Evolutionary conservation across 2,797 vertebrate species (phyloP).

Genomic region (Sebastes minor): DNA sequence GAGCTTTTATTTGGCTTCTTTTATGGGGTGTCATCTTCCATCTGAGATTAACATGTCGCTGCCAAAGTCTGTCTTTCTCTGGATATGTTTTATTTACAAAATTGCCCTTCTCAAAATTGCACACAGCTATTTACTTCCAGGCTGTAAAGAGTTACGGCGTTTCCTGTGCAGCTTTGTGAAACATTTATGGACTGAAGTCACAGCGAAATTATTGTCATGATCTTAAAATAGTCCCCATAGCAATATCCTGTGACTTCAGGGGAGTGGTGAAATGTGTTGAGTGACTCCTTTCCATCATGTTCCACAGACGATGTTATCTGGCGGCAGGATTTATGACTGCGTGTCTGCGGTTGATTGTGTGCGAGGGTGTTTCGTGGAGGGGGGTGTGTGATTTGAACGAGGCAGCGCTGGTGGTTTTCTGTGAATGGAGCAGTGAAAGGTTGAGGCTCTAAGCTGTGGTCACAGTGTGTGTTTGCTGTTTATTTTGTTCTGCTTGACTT

Average conservation of each 20-base stretch:
- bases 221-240: conserved; percentile 21
- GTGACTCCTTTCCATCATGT: neutral
- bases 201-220: conserved; percentile 4
- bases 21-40: neutral
- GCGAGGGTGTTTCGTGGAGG: neutral
- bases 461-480: conserved; percentile 58
- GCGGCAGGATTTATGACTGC: conserved; percentile 9
- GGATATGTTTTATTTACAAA: neutral
- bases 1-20: neutral
- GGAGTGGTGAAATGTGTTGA: neutral
- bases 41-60: neutral
- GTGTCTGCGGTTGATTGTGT: conserved; percentile 1
- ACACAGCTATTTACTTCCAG: conserved; percentile 12
- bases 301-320: conserved; percentile 14
- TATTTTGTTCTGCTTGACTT: conserved; percentile 60
- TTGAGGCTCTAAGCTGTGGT: conserved; percentile 29
- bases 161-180: conserved; percentile 5
- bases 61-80: neutral
- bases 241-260: conserved; percentile 18
- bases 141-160: neutral
- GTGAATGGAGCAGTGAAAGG: conserved; percentile 44
- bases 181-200: conserved; percentile 5
- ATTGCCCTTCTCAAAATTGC: neutral
- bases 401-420: conserved; percentile 18
- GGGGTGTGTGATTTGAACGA: neutral